These are phyloP conservation scores for Brachionus rotundiformis DNA, from an alignment of 1,140 invertebrate species.

Conservation along the genomic window DNA sequence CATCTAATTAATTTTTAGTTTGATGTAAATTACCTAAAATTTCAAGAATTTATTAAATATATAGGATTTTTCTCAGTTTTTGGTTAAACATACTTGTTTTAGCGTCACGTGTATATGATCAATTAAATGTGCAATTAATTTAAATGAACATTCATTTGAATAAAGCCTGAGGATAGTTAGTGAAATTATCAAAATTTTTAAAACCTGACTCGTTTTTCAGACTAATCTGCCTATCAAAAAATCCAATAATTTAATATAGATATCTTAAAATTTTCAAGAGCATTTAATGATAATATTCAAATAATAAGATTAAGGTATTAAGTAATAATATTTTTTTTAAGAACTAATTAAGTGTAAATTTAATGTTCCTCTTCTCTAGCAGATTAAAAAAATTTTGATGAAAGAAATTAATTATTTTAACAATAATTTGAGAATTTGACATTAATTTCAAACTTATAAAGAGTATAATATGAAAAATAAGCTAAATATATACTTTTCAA, in stretches of 20 bases:
- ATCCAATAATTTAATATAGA: no score
- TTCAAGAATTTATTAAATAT: not conserved
- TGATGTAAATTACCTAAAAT: not conserved
- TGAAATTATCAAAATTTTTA: not conserved
- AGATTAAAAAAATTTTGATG: not conserved
- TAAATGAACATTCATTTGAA: not conserved
- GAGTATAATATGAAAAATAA: no score
- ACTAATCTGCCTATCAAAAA: not conserved
- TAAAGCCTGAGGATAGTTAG: not conserved
- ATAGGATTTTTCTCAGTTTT: not conserved
- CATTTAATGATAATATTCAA: not conserved
- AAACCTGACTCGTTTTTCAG: not conserved
- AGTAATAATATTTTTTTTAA: not conserved
- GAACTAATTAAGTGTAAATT: constrained; percentile 21
- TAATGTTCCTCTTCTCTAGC: not conserved
- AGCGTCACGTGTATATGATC: not conserved
- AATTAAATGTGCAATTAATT: not conserved
- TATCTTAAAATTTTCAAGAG: no score
- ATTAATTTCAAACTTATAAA: not conserved
- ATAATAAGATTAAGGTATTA: not conserved
- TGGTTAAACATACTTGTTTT: not conserved
- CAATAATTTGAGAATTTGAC: not conserved
- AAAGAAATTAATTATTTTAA: not conserved
- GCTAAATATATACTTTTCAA: no score
- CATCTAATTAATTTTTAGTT: not conserved